Base-by-base conservation (phyloP, 1,140 invertebrate species). In the Eufriesea mexicana region DNA sequence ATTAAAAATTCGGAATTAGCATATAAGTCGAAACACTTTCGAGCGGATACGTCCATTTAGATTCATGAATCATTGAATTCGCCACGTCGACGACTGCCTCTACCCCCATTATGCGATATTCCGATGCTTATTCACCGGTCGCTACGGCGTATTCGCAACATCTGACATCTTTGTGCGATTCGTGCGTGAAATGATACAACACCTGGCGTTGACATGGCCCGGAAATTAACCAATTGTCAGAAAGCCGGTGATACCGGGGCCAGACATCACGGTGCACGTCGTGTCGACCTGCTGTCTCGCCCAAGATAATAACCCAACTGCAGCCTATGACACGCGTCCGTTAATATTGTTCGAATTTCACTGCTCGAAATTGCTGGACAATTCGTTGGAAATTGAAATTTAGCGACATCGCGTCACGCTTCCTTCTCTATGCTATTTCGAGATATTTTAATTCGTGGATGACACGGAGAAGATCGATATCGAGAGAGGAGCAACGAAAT, bases 171-270 rank as follows among this genome's bases (percentile, higher is more conserved):
- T 83, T 57, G 55, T 45, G 57, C 74, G 64, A 55, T 85, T 73
- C 61, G 51, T 78, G 73, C 55, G 45, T 62, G 80, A 77, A 77
- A 62, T 49, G 64, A 59, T 57, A 51, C 74, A 68, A 67, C 84
- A 67, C 71, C 79, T 85, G 85, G 79, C 45, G 85, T 28, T 83
- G 85, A 85, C 84, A 54, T 28, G 23, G 66, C 23, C 74, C 74
- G 85, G 84, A 87, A 87, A 87, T 87, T 83, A 87, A 71, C 55
- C 68, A 61, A 85, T 87, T 87, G 85, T 87, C 79, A 70, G 71
- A 59, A 76, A 51, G 0, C 45, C 25, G 55, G n/a, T 18, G 66
- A 67, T 45, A 61, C 20, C n/a, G 45, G 64, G 45, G 23, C 47
- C 64, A 76, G 62, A 59, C 72, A 66, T 49, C 59, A 14, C 54